Conservation (phyloP, 2,888 invertebrate genomes). For the Tetropium fuscum region DNA sequence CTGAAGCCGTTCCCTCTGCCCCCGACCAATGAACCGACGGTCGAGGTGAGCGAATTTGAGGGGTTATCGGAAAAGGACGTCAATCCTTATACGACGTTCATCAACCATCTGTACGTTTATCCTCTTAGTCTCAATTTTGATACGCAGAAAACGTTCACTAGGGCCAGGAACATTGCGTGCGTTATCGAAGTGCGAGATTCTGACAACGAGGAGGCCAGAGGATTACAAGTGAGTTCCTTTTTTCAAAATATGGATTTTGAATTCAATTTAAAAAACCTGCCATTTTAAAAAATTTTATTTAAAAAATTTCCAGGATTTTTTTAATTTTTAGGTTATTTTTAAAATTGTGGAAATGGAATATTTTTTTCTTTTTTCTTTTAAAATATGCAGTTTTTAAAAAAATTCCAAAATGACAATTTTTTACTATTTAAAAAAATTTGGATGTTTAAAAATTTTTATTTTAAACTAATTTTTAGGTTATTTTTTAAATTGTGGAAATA, state of each 20-base stretch:
- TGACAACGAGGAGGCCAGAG: conserved; percentile 78
- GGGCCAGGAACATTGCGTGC: conserved; percentile 96
- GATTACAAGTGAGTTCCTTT: conserved; percentile 76
- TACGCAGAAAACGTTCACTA: conserved; percentile 89
- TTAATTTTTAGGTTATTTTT: neutral
- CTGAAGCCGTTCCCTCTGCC: conserved; percentile 88
- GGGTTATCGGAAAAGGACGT: conserved; percentile 75
- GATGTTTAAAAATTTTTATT: too few relatives aligned
- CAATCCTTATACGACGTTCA: conserved; percentile 85
- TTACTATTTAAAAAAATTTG: too few relatives aligned
- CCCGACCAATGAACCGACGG: conserved; percentile 79
- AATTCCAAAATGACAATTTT: too few relatives aligned
- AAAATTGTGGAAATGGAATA: too few relatives aligned
- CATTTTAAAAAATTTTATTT: too few relatives aligned
- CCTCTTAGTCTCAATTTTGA: conserved; percentile 89
- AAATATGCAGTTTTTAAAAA: neutral
- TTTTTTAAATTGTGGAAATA: too few relatives aligned
- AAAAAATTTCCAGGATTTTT: too few relatives aligned
- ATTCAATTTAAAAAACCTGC: too few relatives aligned
- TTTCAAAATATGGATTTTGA: too few relatives aligned
- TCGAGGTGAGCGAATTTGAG: conserved; percentile 89
- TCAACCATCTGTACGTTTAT: conserved; percentile 94
- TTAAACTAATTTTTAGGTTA: too few relatives aligned
- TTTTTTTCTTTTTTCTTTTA: too few relatives aligned
- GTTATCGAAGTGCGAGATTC: conserved; percentile 88